Percentiles rank a stretch among this genome's conserved stretches.
These are phyloP conservation scores for Synodontis membranacea DNA, from an alignment of 2,113 vertebrate genomes.

Conservation along the genomic window DNA sequence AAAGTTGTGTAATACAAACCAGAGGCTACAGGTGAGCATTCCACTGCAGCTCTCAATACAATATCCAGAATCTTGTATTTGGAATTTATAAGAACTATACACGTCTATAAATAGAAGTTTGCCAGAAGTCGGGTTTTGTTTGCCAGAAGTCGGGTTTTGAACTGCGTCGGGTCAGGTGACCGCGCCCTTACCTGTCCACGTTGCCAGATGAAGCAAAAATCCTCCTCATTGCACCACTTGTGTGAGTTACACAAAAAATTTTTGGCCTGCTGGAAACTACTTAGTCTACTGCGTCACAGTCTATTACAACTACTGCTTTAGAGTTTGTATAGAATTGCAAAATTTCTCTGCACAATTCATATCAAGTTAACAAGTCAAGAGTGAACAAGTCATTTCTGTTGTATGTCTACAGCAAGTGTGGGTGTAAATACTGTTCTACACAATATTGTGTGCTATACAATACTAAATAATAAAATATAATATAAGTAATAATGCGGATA, in stretches of 20 bases:
- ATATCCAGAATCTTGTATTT: background rate
- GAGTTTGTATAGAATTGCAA: background rate
- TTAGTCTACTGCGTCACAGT: background rate
- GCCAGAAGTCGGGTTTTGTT: background rate
- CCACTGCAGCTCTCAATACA: background rate
- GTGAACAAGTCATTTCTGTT: background rate
- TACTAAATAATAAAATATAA: no score
- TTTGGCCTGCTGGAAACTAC: background rate
- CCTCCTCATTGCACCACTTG: background rate
- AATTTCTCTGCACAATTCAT: background rate
- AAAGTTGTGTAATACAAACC: background rate
- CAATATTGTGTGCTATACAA: background rate
- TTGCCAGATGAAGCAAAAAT: background rate
- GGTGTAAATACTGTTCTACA: background rate
- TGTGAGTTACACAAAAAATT: background rate
- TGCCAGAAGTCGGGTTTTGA: background rate
- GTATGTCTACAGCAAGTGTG: background rate
- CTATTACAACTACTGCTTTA: background rate
- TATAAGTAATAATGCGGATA: background rate
- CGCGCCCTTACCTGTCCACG: background rate
- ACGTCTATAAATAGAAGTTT: no score
- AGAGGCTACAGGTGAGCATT: background rate
- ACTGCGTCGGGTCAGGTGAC: background rate
- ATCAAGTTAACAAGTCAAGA: background rate
- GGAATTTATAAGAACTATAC: background rate